Evolutionary conservation across 2,113 vertebrate genomes (phyloP).

Genomic region (Albula glossodonta): DNA sequence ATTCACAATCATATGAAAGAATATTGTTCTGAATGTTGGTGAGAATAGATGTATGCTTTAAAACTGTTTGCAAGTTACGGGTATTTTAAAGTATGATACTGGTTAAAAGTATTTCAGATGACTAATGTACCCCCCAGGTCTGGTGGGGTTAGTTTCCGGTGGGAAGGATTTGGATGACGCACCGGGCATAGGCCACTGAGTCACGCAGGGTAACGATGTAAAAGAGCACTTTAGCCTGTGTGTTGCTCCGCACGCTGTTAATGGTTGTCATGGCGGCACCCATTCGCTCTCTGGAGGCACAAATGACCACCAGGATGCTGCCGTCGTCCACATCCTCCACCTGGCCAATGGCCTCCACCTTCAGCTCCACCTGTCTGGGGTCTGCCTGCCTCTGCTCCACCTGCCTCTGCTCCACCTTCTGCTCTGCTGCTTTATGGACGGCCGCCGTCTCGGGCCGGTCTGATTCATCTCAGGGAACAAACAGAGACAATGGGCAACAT

Average conservation of each 20-base stretch:
- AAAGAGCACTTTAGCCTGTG: slow-evolving; percentile 80
- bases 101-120: neutral
- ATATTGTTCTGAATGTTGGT: no score
- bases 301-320: slow-evolving; percentile 86
- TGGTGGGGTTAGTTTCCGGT: neutral
- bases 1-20: no score
- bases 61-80: no score
- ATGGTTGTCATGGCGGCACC: slow-evolving; percentile 87
- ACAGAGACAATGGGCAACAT: neutral
- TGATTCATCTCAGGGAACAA: neutral
- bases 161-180: neutral
- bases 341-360: neutral
- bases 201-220: slow-evolving; percentile 87
- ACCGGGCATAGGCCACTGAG: slow-evolving; percentile 80
- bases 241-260: slow-evolving; percentile 91
- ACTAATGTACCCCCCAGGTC: no score
- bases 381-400: neutral
- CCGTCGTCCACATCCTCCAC: slow-evolving; percentile 45
- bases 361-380: neutral
- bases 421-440: neutral
- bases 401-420: neutral
- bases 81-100: no score
- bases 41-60: no score
- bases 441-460: neutral
- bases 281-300: slow-evolving; percentile 82